Evolutionary conservation across 2,113 vertebrate genomes (phyloP).

Genomic region (Antigone vipio): DNA sequence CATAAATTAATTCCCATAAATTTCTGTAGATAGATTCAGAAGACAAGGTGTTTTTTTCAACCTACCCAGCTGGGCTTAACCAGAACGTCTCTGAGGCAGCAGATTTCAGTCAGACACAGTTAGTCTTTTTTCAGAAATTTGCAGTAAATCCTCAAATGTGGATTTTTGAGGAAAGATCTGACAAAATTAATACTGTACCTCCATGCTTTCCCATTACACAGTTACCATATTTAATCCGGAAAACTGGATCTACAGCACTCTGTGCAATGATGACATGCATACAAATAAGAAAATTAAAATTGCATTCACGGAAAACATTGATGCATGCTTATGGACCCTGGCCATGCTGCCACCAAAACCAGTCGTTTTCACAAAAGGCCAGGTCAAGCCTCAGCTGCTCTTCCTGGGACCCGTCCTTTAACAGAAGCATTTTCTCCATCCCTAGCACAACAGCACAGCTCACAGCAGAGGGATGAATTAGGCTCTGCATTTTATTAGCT

Average conservation of each 20-base stretch:
- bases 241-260: not conserved
- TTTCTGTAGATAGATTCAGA: not conserved
- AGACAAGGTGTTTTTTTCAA: not conserved
- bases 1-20: slow-evolving; percentile 16
- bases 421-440: not conserved
- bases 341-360: not conserved
- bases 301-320: not conserved
- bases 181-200: not conserved
- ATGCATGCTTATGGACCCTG: rapidly evolving
- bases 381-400: not conserved
- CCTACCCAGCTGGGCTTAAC: not conserved
- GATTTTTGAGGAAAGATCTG: not conserved
- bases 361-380: not conserved
- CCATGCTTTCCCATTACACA: not conserved
- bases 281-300: not conserved
- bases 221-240: not conserved
- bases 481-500: slow-evolving; percentile 30
- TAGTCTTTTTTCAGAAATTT: not conserved
- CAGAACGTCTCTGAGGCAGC: slow-evolving; percentile 26
- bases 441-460: not conserved
- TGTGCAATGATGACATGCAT: not conserved
- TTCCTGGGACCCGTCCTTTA: not conserved
- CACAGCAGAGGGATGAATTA: not conserved
- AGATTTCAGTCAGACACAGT: not conserved
- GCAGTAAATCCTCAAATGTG: not conserved